phyloP scores from a whole-genome alignment of 2,797 vertebrate genomes.

The Peromyscus attwateri region DNA sequence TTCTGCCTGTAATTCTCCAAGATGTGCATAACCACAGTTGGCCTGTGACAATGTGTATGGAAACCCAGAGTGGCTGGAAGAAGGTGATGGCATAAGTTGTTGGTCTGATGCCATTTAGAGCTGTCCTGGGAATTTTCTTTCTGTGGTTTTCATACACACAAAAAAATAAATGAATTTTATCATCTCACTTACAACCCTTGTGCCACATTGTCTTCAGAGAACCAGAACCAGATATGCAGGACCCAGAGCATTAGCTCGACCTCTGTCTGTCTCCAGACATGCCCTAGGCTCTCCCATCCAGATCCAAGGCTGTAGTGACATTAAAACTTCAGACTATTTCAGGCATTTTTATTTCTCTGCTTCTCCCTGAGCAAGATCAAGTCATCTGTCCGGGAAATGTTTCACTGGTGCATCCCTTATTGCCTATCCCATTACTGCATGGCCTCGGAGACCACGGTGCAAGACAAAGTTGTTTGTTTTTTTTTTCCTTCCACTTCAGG shows the following conservation, averaged over 20 bases:
- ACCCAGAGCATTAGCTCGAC: neutral
- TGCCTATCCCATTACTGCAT: neutral
- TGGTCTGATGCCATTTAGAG: neutral
- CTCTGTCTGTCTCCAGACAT: neutral
- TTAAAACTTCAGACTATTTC: neutral
- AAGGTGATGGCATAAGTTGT: neutral
- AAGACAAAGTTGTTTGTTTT: neutral
- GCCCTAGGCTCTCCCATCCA: neutral
- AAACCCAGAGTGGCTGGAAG: neutral
- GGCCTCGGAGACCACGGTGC: neutral
- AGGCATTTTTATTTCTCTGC: neutral
- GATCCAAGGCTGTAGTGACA: neutral
- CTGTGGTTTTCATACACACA: neutral
- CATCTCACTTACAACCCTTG: neutral
- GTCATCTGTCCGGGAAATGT: neutral
- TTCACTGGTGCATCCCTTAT: neutral
- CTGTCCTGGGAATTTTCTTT: neutral
- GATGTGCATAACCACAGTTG: neutral
- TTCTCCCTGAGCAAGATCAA: neutral
- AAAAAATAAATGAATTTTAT: neutral
- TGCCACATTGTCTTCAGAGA: neutral
- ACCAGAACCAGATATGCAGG: rapidly evolving
- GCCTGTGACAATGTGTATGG: neutral
- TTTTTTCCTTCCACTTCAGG: conserved; percentile 29
- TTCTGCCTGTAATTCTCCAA: neutral